phyloP scores from a whole-genome alignment of 2,113 vertebrate species.

The Macheiramphus alcinus region DNA sequence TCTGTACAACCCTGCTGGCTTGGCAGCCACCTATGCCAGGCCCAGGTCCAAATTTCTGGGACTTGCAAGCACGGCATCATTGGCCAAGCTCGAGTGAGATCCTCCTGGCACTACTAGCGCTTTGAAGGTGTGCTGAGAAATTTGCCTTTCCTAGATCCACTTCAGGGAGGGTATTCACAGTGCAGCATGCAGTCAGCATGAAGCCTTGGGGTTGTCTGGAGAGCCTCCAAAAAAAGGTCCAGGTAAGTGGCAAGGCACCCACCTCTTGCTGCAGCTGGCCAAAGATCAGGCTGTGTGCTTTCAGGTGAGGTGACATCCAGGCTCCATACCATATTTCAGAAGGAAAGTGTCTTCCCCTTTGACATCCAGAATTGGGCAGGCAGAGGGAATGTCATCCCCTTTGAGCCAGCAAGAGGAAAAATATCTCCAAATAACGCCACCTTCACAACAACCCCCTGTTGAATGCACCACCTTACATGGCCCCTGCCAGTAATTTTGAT shows the following conservation, averaged over 20 bases:
- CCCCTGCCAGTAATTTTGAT: accelerated
- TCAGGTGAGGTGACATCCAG: neutral
- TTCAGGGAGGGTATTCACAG: neutral
- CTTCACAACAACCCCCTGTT: neutral
- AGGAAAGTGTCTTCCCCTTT: neutral
- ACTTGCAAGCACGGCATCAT: neutral
- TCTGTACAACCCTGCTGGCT: neutral
- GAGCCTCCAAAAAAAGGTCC: neutral
- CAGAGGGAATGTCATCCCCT: neutral
- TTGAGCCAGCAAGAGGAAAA: neutral
- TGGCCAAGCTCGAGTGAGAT: neutral
- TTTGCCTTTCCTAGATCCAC: neutral
- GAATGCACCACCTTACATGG: neutral
- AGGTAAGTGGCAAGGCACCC: neutral
- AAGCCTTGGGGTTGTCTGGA: neutral
- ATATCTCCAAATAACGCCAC: neutral
- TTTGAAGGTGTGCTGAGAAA: neutral
- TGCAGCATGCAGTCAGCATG: neutral
- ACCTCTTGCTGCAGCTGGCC: neutral
- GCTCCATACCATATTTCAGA: neutral
- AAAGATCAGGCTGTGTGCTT: neutral
- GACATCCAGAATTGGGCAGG: neutral
- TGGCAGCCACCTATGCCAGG: neutral
- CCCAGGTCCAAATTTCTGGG: neutral
- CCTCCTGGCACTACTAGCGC: neutral